phyloP scores from a whole-genome alignment of 1,140 invertebrate species.

The Heliconius himera region DNA sequence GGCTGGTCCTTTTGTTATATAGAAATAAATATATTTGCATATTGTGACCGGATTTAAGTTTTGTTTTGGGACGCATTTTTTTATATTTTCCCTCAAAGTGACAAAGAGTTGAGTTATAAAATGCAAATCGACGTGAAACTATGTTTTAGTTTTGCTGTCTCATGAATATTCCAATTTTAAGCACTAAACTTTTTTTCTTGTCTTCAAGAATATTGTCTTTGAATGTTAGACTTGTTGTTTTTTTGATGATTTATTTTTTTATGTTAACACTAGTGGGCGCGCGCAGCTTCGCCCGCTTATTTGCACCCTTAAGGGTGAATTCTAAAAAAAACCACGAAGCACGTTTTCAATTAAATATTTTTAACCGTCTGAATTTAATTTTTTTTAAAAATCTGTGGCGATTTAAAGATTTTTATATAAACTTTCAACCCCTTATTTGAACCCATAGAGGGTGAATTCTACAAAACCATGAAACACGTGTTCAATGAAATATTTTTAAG shows the following conservation, averaged over 20 bases:
- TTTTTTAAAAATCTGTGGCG: no score
- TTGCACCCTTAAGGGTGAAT: no score
- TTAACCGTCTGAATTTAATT: no score
- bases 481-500: no score
- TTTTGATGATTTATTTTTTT: not conserved
- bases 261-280: no score
- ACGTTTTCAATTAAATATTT: no score
- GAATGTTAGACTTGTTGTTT: not conserved
- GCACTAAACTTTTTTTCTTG: not conserved
- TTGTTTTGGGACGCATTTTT: conserved; percentile 53
- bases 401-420: no score
- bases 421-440: no score
- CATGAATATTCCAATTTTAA: not conserved
- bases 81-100: conserved; percentile 47
- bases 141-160: conserved; percentile 15
- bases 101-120: conserved; percentile 72
- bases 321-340: no score
- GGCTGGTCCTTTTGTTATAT: conserved; percentile 55
- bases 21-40: conserved; percentile 68
- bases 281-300: no score
- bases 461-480: no score
- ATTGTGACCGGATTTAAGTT: conserved; percentile 70
- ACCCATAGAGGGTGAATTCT: no score
- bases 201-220: not conserved
- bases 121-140: conserved; percentile 58